phyloP scores from a whole-genome alignment of 2,888 invertebrate genomes.

The Lypha dubia region DNA sequence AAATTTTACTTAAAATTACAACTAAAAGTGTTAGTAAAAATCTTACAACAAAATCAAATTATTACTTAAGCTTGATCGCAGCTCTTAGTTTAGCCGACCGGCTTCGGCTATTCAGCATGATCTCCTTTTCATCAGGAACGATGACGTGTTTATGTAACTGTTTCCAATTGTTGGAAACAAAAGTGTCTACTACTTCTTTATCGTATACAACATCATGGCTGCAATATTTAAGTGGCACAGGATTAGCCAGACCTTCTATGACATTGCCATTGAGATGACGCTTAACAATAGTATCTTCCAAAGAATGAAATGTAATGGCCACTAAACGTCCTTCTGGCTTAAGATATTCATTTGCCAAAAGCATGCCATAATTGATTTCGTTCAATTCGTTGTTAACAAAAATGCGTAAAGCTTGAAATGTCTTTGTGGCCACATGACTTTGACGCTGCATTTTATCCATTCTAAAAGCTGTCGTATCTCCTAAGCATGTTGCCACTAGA shows the following conservation, averaged over 20 bases:
- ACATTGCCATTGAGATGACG: slow-evolving; percentile 92
- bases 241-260: slow-evolving; percentile 88
- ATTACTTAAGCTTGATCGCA: slow-evolving; percentile 87
- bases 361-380: slow-evolving; percentile 94
- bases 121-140: slow-evolving; percentile 89
- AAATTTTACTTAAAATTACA: slow-evolving; percentile 48
- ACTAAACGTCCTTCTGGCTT: slow-evolving; percentile 91
- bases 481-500: slow-evolving; percentile 87
- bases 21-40: slow-evolving; percentile 3
- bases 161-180: slow-evolving; percentile 89
- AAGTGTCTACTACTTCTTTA: slow-evolving; percentile 85
- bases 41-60: neutral
- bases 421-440: slow-evolving; percentile 93
- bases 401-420: slow-evolving; percentile 96
- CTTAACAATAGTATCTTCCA: slow-evolving; percentile 97
- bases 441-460: slow-evolving; percentile 90
- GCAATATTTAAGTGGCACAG: slow-evolving; percentile 88
- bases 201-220: slow-evolving; percentile 86
- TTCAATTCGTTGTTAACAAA: slow-evolving; percentile 98
- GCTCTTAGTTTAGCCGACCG: slow-evolving; percentile 95
- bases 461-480: slow-evolving; percentile 83
- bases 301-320: slow-evolving; percentile 94
- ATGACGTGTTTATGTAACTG: slow-evolving; percentile 92
- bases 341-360: slow-evolving; percentile 90
- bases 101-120: slow-evolving; percentile 91